Evolutionary conservation across 2,888 invertebrate genomes (phyloP).

Genomic region (Pantelozetes paolii): DNA sequence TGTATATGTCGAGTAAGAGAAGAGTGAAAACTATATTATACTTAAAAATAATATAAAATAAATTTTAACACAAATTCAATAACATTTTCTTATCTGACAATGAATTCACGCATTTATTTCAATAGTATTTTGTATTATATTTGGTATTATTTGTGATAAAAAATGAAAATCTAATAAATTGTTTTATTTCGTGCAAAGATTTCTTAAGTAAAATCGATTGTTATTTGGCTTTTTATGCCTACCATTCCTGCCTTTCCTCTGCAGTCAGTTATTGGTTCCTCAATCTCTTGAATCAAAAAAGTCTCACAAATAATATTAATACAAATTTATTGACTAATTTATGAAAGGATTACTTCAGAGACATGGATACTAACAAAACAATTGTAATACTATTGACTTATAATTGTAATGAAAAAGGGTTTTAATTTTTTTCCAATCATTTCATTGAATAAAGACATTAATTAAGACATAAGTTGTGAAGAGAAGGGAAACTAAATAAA

Average conservation of each 20-base stretch:
- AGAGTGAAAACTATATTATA: background rate
- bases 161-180: constrained; percentile 16
- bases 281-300: too few species aligned
- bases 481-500: too few species aligned
- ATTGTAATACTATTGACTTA: background rate
- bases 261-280: background rate
- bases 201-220: constrained; percentile 7
- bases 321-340: constrained; percentile 14
- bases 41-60: background rate
- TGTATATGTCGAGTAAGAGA: background rate
- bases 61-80: background rate
- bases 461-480: too few species aligned
- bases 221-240: background rate
- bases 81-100: background rate
- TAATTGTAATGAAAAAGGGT: background rate
- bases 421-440: too few species aligned
- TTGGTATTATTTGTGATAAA: background rate
- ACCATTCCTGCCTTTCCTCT: background rate
- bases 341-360: background rate
- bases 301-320: background rate
- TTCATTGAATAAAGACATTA: too few species aligned
- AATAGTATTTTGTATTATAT: background rate
- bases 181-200: constrained; percentile 14
- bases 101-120: background rate
- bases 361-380: background rate